phyloP scores from a whole-genome alignment of 1,140 invertebrate species.

The Anoplophora glabripennis region DNA sequence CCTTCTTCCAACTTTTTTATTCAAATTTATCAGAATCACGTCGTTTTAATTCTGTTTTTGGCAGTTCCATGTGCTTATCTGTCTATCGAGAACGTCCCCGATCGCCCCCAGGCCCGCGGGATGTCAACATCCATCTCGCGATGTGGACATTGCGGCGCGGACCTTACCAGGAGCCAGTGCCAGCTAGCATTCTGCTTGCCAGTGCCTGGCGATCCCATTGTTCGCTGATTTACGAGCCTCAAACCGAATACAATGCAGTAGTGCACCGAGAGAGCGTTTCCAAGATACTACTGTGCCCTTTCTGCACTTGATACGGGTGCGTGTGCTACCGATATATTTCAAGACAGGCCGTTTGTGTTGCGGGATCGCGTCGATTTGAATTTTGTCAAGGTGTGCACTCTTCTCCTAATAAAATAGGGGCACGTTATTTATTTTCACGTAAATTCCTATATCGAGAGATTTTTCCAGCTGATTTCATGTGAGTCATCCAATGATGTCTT shows the following conservation, averaged over 20 bases:
- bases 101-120: neutral
- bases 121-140: neutral
- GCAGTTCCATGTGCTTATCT: neutral
- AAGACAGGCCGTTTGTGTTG: no score
- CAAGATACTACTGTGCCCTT: neutral
- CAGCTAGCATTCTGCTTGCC: neutral
- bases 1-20: no score
- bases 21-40: no score
- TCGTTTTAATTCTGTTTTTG: no score
- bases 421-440: no score
- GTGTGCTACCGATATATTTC: neutral
- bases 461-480: no score
- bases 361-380: no score
- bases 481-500: no score
- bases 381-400: no score
- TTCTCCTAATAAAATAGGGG: no score
- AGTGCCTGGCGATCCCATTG: constrained; percentile 4
- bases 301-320: constrained; percentile 2
- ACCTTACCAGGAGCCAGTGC: constrained; percentile 4
- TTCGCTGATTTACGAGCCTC: constrained; percentile 17
- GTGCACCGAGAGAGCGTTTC: constrained; percentile 6
- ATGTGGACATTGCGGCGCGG: constrained; percentile 1
- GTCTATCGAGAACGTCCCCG: neutral
- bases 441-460: no score
- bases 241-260: constrained; percentile 19